Base-by-base conservation (phyloP, 1,140 invertebrate genomes). In the Drosophila trapezifrons region DNA sequence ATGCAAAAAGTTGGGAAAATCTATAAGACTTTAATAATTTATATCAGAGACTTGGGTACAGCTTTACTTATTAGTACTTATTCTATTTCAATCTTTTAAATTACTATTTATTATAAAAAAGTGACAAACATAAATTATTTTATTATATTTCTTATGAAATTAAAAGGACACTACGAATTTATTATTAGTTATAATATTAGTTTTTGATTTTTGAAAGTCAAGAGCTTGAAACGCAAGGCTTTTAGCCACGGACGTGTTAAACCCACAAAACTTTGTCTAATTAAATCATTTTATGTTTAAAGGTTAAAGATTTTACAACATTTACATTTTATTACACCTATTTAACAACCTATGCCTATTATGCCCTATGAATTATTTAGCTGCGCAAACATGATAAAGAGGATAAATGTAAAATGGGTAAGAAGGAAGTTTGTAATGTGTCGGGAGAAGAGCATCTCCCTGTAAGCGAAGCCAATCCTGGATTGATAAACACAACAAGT, bases 381-480 rank as follows among this genome's bases (percentile, higher is more conserved):
- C 80, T 91, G 64, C 90, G 83, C 80, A 91, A 73, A 74, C 59
- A 78, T 46, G 78, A 87, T 52, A 90, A 82, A 77, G 75, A 79
- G 90, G 90, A 90, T 52, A 91, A 76, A 59, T 13, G 54, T 62
- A 83, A 73, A 35, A 37, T 75, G 27, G 55, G 60, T 66, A 86
- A 71, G 67, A 86, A 71, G 59, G 83, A 90, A 64, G 52, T 51
- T 46, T 72, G 37, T 15, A 76, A 71, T 37, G 45, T 45, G 52
- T 37, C 52, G 67, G 70, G 69, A 67, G 69, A 75, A 25, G 77
- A 63, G 25, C 22, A 15, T 27, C 45, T 25, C 37, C 18, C 27
- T 42, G 54, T 42, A 59, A 35, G 42, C 47, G 69, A 63, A 42
- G 46, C 42, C 46, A 58, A 46, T 52, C 54, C 45, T 51, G 80